Base-by-base conservation (phyloP, 2,797 vertebrate species). In the Rhinophrynus dorsalis region DNA sequence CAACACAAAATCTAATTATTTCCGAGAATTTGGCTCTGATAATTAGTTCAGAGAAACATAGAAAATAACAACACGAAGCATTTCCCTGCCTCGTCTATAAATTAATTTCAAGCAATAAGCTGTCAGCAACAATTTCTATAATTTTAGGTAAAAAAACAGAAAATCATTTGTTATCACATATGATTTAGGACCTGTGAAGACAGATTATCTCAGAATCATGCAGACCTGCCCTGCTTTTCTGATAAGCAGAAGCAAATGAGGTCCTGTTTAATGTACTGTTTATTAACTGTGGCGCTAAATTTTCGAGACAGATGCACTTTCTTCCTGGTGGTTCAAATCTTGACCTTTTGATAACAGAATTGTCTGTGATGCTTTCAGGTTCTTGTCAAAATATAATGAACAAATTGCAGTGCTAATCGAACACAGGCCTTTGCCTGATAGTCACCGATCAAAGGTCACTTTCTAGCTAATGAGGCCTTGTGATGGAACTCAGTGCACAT, bases 71-170 rank as follows among this genome's bases (percentile, higher is more conserved):
- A 79, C 85, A 85, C 78, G 80, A 84, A 79, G 82, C 81, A 52
- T 86, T 90, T 89, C 84, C 84, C 87, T 86, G 82, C 81, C 83
- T 82, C 87, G 86, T 83, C 80, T 15, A 77, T 81, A 90, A 90
- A 89, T 88, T 88, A 90, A 87, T 90, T 89, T 89, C 80, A 83
- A 86, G 81, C 83, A 87, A 88, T 89, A 87, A 83, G 80, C 86
- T 87, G 85, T 90, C 87, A 89, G 86, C 86, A 89, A 85, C 82
- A 87, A 88, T 86, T 89, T 89, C 83, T 85, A 86, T 88, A 86
- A 85, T 86, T 87, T 89, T 84, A 85, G 83, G 81, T 40, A 70
- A 79, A 82, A 85, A 83, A 82, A 66, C 83, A 82, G 77, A 87
- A 85, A 85, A 82, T 77, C 62, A 27, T 1, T 82, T 78, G 66